Evolutionary conservation across 2,113 vertebrate genomes (phyloP), one percentile per base, ranked within the genome.

Genomic region (Sebastes fasciatus): DNA sequence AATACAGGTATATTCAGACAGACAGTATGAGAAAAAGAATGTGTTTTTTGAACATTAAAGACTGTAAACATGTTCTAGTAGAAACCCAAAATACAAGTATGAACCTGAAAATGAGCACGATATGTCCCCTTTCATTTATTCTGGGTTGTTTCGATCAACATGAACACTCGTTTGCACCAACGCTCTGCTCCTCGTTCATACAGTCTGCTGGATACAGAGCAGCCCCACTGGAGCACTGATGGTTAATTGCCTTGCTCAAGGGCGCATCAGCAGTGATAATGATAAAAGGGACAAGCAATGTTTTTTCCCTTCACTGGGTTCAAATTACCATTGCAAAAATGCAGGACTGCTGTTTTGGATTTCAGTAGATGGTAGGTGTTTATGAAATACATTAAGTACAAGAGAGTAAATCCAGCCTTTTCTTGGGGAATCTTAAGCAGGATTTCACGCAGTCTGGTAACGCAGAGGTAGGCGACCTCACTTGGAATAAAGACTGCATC

Each of bases 241-340:
- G 49, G 19, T 63, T 63, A 63, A 83, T 62, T 65, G 76, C 11
- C 45, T 76, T 74, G 26, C 76, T 77, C 10, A 60, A 51, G 40
- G 78, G 78, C 62, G 73, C 8, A 21, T 79, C 34, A 51, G 60
- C 42, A 19, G 40, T 45, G 58, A 52, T 77, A 69, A 73, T 60
- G 13, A 66, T 40, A 69, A 74, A 46, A 12, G n/a, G 34, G 40
- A 76, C 64, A 76, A 55, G 40, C 19, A 1, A 1, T 43, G 19
- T 8, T 8, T 3, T 64, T 48, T 26, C 17, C 13, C 14, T 45
- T 63, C 6, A 10, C 48, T 45, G 12, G 16, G 10, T 65, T 73
- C 14, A 64, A 63, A 58, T 74, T 34, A 48, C 12, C 16, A 60
- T n/a, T 19, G 6, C 34, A 46, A 8, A 58, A 43, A 52, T n/a